Percentiles rank a stretch among this genome's conserved stretches.
phyloP scores from a whole-genome alignment of 2,113 vertebrate species.

The Corythoichthys intestinalis region DNA sequence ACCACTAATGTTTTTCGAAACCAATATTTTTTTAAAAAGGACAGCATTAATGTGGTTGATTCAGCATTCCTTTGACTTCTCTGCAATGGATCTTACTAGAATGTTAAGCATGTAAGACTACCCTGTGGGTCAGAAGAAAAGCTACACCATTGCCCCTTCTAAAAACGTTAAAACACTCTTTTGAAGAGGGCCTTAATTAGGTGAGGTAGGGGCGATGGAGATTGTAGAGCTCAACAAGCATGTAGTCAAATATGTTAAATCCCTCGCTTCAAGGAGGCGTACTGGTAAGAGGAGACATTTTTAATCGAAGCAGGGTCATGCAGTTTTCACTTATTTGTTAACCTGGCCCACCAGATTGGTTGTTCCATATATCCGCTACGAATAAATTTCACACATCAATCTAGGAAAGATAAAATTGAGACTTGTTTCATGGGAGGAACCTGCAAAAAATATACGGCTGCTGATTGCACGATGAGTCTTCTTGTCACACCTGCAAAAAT shows the following conservation, averaged over 20 bases:
- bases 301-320: slow-evolving; percentile 56
- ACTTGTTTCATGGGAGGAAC: too few species aligned
- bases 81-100: slow-evolving; percentile 3
- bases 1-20: neutral
- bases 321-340: slow-evolving; percentile 8
- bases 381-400: too few species aligned
- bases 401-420: too few species aligned
- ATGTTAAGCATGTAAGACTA: slow-evolving; percentile 17
- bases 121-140: slow-evolving; percentile 23
- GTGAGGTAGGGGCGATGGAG: slow-evolving; percentile 19
- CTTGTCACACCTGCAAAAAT: too few species aligned
- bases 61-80: slow-evolving; percentile 22
- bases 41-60: slow-evolving; percentile 2
- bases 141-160: slow-evolving; percentile 47
- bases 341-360: too few species aligned
- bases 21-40: neutral
- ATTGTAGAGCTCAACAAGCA: slow-evolving; percentile 8
- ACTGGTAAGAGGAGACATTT: slow-evolving; percentile 45
- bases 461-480: too few species aligned
- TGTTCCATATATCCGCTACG: too few species aligned
- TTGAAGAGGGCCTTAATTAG: slow-evolving; percentile 68
- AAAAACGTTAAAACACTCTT: slow-evolving; percentile 57
- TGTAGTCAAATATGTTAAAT: slow-evolving; percentile 46
- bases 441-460: too few species aligned
- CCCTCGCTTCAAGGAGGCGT: slow-evolving; percentile 48